Evolutionary conservation across 2,113 vertebrate species (phyloP).

Genomic region (Cygnus atratus): DNA sequence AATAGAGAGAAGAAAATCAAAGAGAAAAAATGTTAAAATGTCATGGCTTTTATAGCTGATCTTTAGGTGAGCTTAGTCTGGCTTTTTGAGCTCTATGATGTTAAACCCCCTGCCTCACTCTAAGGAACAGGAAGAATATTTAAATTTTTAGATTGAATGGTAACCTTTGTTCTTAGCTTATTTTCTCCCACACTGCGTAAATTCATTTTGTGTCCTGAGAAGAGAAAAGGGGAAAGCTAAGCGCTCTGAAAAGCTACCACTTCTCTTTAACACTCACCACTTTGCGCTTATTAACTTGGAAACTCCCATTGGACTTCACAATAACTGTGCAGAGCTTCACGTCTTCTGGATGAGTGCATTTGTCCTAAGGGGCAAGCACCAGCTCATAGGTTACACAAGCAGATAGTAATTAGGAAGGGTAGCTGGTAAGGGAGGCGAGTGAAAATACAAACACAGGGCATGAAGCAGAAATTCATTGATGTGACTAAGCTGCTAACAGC

Average conservation of each 20-base stretch:
- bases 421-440: background rate
- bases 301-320: slow-evolving; percentile 96
- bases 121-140: slow-evolving; percentile 36
- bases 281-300: slow-evolving; percentile 96
- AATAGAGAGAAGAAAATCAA: background rate
- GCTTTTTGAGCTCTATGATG: background rate
- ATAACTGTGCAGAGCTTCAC: slow-evolving; percentile 95
- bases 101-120: slow-evolving; percentile 50
- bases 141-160: background rate
- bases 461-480: background rate
- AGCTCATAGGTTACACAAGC: slow-evolving; percentile 52
- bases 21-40: slow-evolving; percentile 25
- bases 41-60: slow-evolving; percentile 47
- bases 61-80: slow-evolving; percentile 48
- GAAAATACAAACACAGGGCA: background rate
- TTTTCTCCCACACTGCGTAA: slow-evolving; percentile 18
- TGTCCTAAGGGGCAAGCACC: slow-evolving; percentile 86
- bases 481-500: background rate
- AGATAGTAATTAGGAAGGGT: background rate
- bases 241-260: background rate
- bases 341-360: slow-evolving; percentile 97
- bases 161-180: slow-evolving; percentile 54
- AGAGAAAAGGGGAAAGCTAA: background rate
- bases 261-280: slow-evolving; percentile 83
- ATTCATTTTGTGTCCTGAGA: background rate